Evolutionary conservation across 1,140 invertebrate genomes (phyloP).

Genomic region (Sweltsa coloradensis): DNA sequence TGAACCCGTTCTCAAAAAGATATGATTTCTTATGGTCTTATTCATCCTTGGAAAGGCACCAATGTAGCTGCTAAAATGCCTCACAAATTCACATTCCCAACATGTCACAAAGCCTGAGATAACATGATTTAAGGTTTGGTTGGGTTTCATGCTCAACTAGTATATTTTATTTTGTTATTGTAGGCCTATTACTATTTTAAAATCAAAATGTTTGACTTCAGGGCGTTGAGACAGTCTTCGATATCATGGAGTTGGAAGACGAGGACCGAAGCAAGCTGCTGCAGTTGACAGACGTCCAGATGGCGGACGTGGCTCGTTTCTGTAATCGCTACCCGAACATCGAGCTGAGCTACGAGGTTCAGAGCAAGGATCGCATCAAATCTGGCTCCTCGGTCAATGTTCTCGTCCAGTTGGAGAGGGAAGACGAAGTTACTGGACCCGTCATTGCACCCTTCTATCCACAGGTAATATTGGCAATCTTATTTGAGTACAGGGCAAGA

Average conservation of each 20-base stretch:
- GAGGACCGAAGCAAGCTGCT: conserved; percentile 78
- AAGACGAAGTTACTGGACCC: conserved; percentile 91
- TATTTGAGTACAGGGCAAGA: no score
- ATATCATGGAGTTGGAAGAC: conserved; percentile 97
- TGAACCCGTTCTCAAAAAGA: no score
- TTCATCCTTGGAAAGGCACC: no score
- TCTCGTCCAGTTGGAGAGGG: conserved; percentile 84
- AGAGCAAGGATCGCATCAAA: conserved; percentile 63
- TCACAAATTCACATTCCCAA: no score
- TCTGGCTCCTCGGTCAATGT: conserved; percentile 77
- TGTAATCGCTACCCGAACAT: conserved; percentile 99
- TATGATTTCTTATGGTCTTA: no score
- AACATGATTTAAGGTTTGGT: no score
- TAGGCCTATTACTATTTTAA: neutral
- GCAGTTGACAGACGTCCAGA: conserved; percentile 71
- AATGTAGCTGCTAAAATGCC: no score
- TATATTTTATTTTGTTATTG: neutral
- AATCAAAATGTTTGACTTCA: conserved; percentile 24
- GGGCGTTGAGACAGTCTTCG: conserved; percentile 92
- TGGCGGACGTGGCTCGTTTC: conserved; percentile 95
- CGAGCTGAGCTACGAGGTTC: conserved; percentile 87
- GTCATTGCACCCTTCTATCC: conserved; percentile 98
- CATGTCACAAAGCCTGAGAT: no score
- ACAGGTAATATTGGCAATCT: no score
- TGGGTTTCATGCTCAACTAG: no score